Evolutionary conservation across 2,888 invertebrate species (phyloP), one percentile per base, ranked within the genome.

Genomic region (Limnephilus marmoratus): DNA sequence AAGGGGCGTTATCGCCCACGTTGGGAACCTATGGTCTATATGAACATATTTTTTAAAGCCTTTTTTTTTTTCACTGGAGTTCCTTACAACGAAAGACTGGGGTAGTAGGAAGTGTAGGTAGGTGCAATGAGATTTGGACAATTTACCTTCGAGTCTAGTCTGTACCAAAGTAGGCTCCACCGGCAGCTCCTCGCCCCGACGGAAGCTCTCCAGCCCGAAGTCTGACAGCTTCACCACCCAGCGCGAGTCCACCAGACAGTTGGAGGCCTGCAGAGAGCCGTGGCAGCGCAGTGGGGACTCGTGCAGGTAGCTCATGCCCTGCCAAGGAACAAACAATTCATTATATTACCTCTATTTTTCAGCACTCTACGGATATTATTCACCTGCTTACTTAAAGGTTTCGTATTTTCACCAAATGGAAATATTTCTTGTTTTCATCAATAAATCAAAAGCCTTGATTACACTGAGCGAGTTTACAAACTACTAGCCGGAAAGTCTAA

Each of bases 141-240:
- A 49, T 68, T 96, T 95, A 98, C 98, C 97, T 95, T 97, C 97
- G 94, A 97, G 97, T 95, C 97, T 97, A 94, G 97, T 96, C 94
- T 97, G 96, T 91, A 97, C 95, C 92, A 96, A 96, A 41, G 95
- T 95, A 0, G 97, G 96, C 94, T 98, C 97, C 0, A 96, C 95
- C 45, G 97, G 96, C 85, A 97, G 97, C 94, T 98, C 96, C 94
- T 98, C 97, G 24, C 97, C 98, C 94, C 97, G 97, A 94, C 98
- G 97, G 95, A 99, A 98, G 94, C 98, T 98, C 94, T 98, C 97
- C 86, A 99, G 96, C 1, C 99, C 99, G 94, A 99, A 99, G 96
- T 99, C 99, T 1, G 99, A 97, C 53, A 99, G 96, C 95, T 99
- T 99, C 89, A 99, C 98, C 92, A 99, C 99, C 99, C 99, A 99